Conservation (phyloP, 2,797 vertebrate genomes). For the Myotis planiceps region DNA sequence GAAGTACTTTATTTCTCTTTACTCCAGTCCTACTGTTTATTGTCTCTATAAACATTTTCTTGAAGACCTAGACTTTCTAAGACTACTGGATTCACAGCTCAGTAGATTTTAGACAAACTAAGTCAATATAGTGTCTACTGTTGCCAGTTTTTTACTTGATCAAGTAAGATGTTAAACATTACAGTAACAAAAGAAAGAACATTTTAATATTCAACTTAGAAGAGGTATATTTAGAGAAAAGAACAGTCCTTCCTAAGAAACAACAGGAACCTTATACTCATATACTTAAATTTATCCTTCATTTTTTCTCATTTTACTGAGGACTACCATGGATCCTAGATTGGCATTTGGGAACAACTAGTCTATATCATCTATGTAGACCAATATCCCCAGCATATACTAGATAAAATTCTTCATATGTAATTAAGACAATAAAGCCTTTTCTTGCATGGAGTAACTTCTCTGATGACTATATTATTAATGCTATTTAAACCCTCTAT, state of each 20-base stretch:
- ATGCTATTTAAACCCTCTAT: not conserved
- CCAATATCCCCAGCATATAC: not conserved
- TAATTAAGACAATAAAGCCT: not conserved
- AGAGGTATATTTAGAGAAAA: not conserved
- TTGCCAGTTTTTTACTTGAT: not conserved
- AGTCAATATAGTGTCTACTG: not conserved
- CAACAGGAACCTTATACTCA: not conserved
- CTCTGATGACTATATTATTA: not conserved
- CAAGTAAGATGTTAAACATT: not conserved
- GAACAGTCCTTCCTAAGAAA: not conserved
- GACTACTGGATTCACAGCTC: not conserved
- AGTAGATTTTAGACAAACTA: not conserved
- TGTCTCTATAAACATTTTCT: not conserved
- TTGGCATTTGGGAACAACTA: not conserved
- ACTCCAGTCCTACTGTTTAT: not conserved
- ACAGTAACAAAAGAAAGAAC: not conserved
- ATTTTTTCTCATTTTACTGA: constrained; percentile 29
- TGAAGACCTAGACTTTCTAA: not conserved
- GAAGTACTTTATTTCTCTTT: not conserved
- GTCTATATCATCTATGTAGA: not conserved
- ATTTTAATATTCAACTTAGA: not conserved
- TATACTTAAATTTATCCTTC: not conserved
- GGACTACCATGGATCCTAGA: not conserved
- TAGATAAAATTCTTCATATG: not conserved
- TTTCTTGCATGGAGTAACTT: not conserved